These are phyloP conservation scores for Mesoligia furuncula DNA, from an alignment of 2,888 invertebrate species.

Conservation along the genomic window DNA sequence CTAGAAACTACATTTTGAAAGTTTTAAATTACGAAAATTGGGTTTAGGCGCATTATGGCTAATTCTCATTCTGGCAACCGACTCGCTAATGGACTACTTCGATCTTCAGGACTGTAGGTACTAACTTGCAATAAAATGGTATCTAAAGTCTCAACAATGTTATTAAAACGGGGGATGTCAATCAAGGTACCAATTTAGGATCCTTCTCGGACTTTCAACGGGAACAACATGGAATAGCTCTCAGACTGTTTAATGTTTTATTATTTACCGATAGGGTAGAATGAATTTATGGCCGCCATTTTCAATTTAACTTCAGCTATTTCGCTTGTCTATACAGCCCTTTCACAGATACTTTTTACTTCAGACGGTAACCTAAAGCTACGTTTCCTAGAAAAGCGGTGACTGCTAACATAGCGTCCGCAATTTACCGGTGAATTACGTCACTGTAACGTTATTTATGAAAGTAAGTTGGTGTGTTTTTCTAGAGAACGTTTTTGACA, in stretches of 20 bases:
- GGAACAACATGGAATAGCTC: conserved; percentile 41
- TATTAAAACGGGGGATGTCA: conserved; percentile 23
- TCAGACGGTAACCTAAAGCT: too few relatives aligned
- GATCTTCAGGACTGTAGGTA: background rate
- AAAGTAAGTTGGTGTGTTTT: too few relatives aligned
- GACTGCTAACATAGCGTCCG: too few relatives aligned
- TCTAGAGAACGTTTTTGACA: too few relatives aligned
- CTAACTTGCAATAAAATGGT: background rate
- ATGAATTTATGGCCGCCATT: conserved; percentile 2
- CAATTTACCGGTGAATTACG: background rate
- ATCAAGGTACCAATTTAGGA: conserved; percentile 31
- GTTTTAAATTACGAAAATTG: background rate
- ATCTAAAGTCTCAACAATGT: background rate
- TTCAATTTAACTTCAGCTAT: background rate
- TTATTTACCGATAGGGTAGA: conserved; percentile 26
- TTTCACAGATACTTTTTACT: too few relatives aligned
- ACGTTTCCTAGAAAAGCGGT: too few relatives aligned
- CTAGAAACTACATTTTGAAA: too few relatives aligned
- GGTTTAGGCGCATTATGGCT: too few relatives aligned
- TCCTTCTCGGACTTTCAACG: background rate
- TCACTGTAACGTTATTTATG: background rate
- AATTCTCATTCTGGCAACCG: too few relatives aligned
- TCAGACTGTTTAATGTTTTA: conserved; percentile 45
- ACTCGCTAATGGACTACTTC: too few relatives aligned
- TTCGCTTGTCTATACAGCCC: background rate